Conservation (phyloP, 1,140 invertebrate species). For the Micrasema minimum region DNA sequence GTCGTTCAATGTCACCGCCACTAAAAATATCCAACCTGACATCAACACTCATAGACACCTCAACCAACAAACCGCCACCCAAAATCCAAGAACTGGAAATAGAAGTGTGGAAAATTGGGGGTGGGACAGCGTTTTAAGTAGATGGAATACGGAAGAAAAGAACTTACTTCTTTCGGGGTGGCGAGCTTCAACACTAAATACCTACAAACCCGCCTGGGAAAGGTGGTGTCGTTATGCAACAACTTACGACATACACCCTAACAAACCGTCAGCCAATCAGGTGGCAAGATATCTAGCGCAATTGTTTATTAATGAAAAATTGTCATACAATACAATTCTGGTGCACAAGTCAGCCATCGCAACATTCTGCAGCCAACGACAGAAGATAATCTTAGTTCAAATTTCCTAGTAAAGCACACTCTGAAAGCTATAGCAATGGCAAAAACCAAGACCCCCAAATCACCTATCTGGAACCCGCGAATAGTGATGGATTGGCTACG, state of each 20-base stretch:
- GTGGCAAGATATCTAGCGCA: slow-evolving; percentile 31
- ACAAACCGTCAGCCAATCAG: slow-evolving; percentile 43
- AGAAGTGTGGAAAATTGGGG: slow-evolving; percentile 12
- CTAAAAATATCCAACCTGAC: slow-evolving; percentile 19
- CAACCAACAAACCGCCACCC: not conserved
- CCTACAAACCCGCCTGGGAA: not conserved
- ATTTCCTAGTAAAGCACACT: not conserved
- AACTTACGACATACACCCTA: slow-evolving; percentile 35
- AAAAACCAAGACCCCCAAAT: not conserved
- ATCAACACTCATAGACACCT: not conserved
- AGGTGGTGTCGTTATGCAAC: not conserved
- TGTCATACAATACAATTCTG: slow-evolving; percentile 25
- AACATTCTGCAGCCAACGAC: slow-evolving; percentile 1
- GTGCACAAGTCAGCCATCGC: slow-evolving; percentile 5
- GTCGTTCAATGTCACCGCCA: not conserved
- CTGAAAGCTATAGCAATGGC: not conserved
- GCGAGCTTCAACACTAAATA: slow-evolving; percentile 2
- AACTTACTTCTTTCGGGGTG: not conserved
- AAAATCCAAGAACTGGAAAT: slow-evolving; percentile 14
- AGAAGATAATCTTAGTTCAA: not conserved
- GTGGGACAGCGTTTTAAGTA: not conserved
- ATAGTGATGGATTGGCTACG: not conserved
- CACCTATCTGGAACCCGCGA: slow-evolving; percentile 2
- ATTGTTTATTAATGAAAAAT: slow-evolving; percentile 10
- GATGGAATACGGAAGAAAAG: not conserved